phyloP scores from a whole-genome alignment of 1,140 invertebrate genomes.

The Microplitis demolitor region DNA sequence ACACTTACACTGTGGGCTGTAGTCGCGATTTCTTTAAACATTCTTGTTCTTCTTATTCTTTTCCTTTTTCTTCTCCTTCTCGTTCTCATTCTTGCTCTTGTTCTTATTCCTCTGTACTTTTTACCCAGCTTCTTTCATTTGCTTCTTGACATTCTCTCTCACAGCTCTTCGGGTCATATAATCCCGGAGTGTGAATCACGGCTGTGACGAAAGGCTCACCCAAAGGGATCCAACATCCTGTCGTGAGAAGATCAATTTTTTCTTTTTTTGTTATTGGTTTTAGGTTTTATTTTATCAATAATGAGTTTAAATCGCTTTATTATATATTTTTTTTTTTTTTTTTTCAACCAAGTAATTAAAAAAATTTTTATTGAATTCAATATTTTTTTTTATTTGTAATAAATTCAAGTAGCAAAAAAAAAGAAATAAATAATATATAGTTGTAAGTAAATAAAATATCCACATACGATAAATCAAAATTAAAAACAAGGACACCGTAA shows the following conservation, averaged over 20 bases:
- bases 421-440: background rate
- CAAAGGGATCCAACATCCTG: background rate
- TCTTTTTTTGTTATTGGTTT: background rate
- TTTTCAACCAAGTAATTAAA: too few species aligned
- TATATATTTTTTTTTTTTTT: too few species aligned
- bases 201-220: constrained; percentile 9
- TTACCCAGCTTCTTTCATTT: background rate
- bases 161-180: background rate
- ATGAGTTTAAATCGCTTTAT: too few species aligned
- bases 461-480: too few species aligned
- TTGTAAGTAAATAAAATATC: background rate
- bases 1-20: background rate
- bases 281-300: too few species aligned
- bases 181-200: constrained; percentile 6
- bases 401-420: too few species aligned
- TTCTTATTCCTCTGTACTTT: too few species aligned
- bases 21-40: too few species aligned
- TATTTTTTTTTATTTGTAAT: too few species aligned
- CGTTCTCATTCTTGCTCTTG: background rate
- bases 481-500: too few species aligned
- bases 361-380: too few species aligned
- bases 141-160: background rate
- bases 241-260: constrained; percentile 6
- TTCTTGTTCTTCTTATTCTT: background rate
- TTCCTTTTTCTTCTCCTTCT: background rate